Conservation (phyloP, 64 coral and sea anemone genomes). For the Porites lutea region DNA sequence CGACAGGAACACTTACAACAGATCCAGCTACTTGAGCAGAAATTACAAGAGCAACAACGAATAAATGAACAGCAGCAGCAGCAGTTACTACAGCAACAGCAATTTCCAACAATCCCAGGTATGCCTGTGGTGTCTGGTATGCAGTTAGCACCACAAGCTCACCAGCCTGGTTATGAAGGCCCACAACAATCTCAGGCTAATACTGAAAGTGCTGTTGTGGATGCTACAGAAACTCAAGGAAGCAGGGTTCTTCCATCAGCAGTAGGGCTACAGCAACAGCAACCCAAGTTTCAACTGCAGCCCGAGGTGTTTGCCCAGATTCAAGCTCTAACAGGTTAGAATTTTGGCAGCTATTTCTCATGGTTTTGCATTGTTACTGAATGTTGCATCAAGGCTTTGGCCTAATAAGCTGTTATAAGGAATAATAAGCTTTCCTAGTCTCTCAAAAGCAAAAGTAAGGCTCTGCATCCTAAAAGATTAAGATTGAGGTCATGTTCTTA, state of each 20-base stretch:
- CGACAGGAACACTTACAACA: conserved; percentile 88
- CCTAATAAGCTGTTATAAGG: not conserved
- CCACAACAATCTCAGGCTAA: conserved; percentile 42
- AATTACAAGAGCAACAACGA: conserved; percentile 76
- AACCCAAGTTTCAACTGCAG: conserved; percentile 86
- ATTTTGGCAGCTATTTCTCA: not conserved
- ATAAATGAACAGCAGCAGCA: conserved; percentile 79
- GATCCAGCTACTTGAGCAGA: conserved; percentile 81
- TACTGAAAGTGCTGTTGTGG: conserved; percentile 4
- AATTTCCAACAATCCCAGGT: not conserved
- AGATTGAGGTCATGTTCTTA: too few relatives aligned
- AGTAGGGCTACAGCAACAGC: conserved; percentile 13
- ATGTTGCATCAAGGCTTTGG: too few relatives aligned
- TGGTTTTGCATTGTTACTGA: too few relatives aligned
- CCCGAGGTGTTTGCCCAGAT: conserved; percentile 98
- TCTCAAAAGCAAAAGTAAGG: too few relatives aligned
- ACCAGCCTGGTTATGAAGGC: not conserved
- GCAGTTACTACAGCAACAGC: conserved; percentile 49
- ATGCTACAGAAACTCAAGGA: not conserved
- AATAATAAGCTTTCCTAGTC: not conserved
- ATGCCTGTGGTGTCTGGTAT: not conserved
- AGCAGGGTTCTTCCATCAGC: not conserved
- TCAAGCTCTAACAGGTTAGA: conserved; percentile 92
- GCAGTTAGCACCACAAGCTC: not conserved
- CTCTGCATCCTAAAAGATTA: too few relatives aligned